phyloP scores from a whole-genome alignment of 2,113 vertebrate genomes.

The Odontophorus gujanensis region DNA sequence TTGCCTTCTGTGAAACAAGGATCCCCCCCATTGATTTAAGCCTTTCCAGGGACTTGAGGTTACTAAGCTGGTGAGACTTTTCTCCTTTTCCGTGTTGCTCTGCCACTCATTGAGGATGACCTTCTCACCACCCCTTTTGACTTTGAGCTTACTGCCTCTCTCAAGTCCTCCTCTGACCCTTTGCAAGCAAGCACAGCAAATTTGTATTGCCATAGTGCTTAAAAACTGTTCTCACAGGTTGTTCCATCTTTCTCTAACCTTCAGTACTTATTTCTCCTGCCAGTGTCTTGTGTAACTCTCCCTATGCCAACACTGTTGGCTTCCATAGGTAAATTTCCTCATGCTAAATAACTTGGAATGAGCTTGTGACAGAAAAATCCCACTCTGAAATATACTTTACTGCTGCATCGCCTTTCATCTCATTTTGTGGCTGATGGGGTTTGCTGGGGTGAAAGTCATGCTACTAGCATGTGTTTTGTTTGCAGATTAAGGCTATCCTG shows the following conservation, averaged over 20 bases:
- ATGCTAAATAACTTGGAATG: neutral
- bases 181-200: neutral
- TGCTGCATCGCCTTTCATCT: neutral
- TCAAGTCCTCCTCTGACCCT: neutral
- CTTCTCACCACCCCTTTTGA: neutral
- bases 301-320: neutral
- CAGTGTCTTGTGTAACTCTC: constrained; percentile 26
- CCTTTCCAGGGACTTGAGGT: constrained; percentile 1
- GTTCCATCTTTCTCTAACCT: neutral
- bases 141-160: neutral
- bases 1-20: constrained; percentile 22
- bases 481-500: neutral
- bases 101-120: neutral
- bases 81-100: neutral
- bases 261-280: neutral
- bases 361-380: neutral
- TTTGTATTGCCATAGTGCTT: neutral
- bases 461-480: neutral
- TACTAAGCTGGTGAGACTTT: constrained; percentile 3
- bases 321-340: neutral
- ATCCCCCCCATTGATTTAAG: neutral
- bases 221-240: constrained; percentile 5
- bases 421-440: neutral
- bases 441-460: neutral
- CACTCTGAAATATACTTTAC: neutral